A percentile compares a stretch with the other conserved stretches of the same genome.
Conservation (phyloP, 2,113 vertebrate species). For the Maccullochella peelii region DNA sequence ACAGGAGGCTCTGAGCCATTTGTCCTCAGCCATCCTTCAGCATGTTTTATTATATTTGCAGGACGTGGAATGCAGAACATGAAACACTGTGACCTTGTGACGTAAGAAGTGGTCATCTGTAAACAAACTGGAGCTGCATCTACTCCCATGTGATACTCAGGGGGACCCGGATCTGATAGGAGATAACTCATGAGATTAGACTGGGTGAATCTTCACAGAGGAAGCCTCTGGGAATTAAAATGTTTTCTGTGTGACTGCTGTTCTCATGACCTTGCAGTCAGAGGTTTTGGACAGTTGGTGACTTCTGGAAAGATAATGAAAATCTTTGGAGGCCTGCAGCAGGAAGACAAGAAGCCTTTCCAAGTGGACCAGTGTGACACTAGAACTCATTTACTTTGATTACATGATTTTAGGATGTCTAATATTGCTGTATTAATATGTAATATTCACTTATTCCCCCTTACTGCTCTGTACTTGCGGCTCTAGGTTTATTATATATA, state of each 20-base stretch:
- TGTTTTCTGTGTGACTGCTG: constrained; percentile 44
- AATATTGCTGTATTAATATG: too few relatives aligned
- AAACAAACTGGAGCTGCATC: constrained; percentile 69
- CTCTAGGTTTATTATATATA: too few relatives aligned
- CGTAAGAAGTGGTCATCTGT: constrained; percentile 60
- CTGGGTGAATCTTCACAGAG: constrained; percentile 57
- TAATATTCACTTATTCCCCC: background rate
- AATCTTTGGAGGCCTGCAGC: background rate
- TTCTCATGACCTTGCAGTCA: constrained; percentile 79
- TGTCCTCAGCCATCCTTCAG: constrained; percentile 59
- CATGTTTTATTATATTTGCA: constrained; percentile 64
- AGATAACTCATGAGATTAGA: constrained; percentile 50
- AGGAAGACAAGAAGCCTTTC: constrained; percentile 1
- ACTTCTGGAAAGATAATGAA: constrained; percentile 56
- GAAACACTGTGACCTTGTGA: constrained; percentile 72
- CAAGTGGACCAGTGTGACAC: background rate
- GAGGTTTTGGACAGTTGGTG: constrained; percentile 59
- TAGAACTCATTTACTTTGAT: background rate
- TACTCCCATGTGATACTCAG: constrained; percentile 44
- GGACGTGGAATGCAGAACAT: constrained; percentile 67
- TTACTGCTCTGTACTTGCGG: background rate
- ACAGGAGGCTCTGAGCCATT: constrained; percentile 31
- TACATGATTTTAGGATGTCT: background rate
- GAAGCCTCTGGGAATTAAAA: constrained; percentile 52
- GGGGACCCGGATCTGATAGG: constrained; percentile 39